These are phyloP conservation scores for Catocala fraxini DNA, from an alignment of 2,888 invertebrate genomes.

Conservation along the genomic window DNA sequence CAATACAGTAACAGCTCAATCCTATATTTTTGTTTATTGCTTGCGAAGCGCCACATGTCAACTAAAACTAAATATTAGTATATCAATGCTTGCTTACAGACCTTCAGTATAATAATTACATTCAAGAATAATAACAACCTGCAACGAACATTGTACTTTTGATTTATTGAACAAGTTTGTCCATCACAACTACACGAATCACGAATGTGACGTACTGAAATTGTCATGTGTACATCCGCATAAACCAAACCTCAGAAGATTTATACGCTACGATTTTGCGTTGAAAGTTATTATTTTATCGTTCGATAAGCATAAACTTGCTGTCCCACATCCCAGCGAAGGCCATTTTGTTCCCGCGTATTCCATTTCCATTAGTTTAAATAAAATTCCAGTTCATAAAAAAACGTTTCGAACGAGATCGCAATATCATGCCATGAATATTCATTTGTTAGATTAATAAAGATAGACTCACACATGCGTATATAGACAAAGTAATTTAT, in stretches of 20 bases:
- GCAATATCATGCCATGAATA: slow-evolving; percentile 29
- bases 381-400: slow-evolving; percentile 23
- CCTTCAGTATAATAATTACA: too few species aligned
- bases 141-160: neutral
- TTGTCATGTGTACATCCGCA: too few species aligned
- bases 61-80: too few species aligned
- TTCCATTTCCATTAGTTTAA: slow-evolving; percentile 21
- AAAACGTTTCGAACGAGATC: slow-evolving; percentile 18
- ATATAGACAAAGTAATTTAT: too few species aligned
- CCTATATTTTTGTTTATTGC: too few species aligned
- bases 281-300: neutral
- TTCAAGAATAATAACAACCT: too few species aligned
- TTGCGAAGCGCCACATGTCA: too few species aligned
- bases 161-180: slow-evolving; percentile 5
- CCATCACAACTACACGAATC: slow-evolving; percentile 4
- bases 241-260: neutral
- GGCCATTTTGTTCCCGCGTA: slow-evolving; percentile 2
- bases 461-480: slow-evolving; percentile 11
- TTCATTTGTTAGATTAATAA: slow-evolving; percentile 34
- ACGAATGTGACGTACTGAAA: neutral
- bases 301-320: slow-evolving; percentile 1
- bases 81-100: too few species aligned
- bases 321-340: neutral
- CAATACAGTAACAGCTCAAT: too few species aligned
- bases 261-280: neutral